Percentiles rank a stretch among this genome's conserved stretches.
Evolutionary conservation across 1,140 invertebrate genomes (phyloP).

Genomic region (Tyrophagus putrescentiae): DNA sequence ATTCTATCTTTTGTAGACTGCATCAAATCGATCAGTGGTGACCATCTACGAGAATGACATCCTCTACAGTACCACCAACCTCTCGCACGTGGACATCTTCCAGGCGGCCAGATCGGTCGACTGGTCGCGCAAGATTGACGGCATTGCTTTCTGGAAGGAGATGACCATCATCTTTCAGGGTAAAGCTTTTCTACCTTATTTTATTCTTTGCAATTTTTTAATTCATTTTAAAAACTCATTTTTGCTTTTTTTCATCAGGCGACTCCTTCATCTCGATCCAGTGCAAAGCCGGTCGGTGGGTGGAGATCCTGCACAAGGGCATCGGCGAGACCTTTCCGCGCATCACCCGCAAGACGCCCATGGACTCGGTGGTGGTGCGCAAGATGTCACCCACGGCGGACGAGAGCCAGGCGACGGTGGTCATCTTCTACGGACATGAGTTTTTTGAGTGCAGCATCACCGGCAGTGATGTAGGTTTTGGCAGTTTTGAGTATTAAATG

Average conservation of each 20-base stretch:
- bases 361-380: neutral
- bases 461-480: constrained; percentile 12
- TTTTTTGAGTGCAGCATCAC: neutral
- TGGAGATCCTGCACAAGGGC: neutral
- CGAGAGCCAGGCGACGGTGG: neutral
- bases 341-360: neutral
- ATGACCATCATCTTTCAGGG: constrained; percentile 16
- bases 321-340: neutral
- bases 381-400: neutral
- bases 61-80: neutral
- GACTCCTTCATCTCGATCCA: neutral
- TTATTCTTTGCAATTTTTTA: neutral
- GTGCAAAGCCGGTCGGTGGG: constrained; percentile 4
- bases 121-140: constrained; percentile 6
- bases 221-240: neutral
- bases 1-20: neutral
- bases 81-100: neutral
- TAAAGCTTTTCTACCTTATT: neutral
- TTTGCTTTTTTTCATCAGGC: neutral
- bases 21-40: neutral
- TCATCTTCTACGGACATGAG: neutral
- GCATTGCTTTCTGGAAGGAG: neutral
- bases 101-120: constrained; percentile 5
- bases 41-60: neutral
- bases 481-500: neutral